Conservation (phyloP, 2,888 invertebrate species). For the Escarpia spicata region DNA sequence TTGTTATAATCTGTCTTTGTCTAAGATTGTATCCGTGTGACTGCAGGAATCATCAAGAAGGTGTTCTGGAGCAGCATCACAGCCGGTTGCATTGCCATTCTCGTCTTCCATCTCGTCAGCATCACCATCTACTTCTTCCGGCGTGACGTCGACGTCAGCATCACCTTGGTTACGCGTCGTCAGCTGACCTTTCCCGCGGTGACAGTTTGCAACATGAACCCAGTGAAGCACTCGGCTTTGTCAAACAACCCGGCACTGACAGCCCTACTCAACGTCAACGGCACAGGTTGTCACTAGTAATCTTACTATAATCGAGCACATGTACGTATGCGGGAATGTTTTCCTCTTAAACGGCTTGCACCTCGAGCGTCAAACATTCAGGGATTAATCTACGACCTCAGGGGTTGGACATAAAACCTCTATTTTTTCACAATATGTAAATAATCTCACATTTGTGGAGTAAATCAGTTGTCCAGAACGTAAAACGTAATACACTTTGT, state of each 20-base stretch:
- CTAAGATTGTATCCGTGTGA: not conserved
- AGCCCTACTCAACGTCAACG: not conserved
- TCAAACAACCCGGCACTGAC: not conserved
- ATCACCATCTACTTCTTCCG: slow-evolving; percentile 29
- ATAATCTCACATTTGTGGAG: too few relatives aligned
- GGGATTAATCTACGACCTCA: too few relatives aligned
- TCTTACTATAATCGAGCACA: too few relatives aligned
- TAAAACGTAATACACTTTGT: too few relatives aligned
- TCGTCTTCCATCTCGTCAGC: slow-evolving; percentile 31
- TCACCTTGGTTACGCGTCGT: slow-evolving; percentile 33
- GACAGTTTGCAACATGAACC: slow-evolving; percentile 40
- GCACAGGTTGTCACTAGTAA: not conserved
- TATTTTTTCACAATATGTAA: too few relatives aligned
- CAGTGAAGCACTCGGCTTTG: slow-evolving; percentile 32
- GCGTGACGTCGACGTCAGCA: slow-evolving; percentile 32
- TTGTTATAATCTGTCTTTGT: not conserved
- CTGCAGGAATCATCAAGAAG: slow-evolving; percentile 33
- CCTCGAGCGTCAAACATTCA: too few relatives aligned
- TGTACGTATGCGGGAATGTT: too few relatives aligned
- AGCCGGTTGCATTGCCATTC: slow-evolving; percentile 20
- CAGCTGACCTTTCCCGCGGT: slow-evolving; percentile 37
- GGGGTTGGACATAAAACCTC: too few relatives aligned
- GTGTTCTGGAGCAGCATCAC: slow-evolving; percentile 32
- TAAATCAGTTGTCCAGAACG: too few relatives aligned
- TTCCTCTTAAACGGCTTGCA: too few relatives aligned